phyloP scores from a whole-genome alignment of 2,888 invertebrate species.

The Tetramorium bicarinatum region DNA sequence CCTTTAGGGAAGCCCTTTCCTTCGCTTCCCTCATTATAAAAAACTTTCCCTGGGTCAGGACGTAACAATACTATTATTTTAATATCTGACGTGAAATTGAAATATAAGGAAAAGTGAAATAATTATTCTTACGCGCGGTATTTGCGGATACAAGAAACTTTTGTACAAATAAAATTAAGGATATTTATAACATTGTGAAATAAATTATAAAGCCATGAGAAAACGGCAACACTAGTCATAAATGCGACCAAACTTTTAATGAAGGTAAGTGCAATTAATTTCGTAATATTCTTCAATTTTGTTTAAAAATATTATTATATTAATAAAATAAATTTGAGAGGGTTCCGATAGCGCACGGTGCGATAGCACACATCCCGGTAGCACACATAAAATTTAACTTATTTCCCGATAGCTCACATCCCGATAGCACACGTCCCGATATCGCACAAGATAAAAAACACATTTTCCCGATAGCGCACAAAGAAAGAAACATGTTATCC shows the following conservation, averaged over 20 bases:
- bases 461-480: no score
- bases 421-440: no score
- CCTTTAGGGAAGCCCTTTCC: no score
- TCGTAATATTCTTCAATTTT: not conserved
- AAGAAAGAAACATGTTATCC: no score
- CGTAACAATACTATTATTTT: not conserved
- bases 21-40: no score
- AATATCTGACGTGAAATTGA: slow-evolving; percentile 4
- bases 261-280: slow-evolving; percentile 32
- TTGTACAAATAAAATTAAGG: not conserved
- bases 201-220: slow-evolving; percentile 30
- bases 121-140: slow-evolving; percentile 9
- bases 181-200: not conserved
- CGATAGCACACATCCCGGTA: no score
- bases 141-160: slow-evolving; percentile 26
- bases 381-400: no score
- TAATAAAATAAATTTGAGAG: not conserved
- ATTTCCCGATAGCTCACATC: no score
- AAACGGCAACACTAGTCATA: not conserved
- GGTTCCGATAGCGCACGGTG: no score
- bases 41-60: no score
- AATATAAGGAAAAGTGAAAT: slow-evolving; percentile 47
- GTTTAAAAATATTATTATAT: not conserved
- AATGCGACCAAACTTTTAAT: not conserved
- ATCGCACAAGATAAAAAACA: no score